phyloP scores from a whole-genome alignment of 1,140 invertebrate species.

The Druon quercuslanigerum region DNA sequence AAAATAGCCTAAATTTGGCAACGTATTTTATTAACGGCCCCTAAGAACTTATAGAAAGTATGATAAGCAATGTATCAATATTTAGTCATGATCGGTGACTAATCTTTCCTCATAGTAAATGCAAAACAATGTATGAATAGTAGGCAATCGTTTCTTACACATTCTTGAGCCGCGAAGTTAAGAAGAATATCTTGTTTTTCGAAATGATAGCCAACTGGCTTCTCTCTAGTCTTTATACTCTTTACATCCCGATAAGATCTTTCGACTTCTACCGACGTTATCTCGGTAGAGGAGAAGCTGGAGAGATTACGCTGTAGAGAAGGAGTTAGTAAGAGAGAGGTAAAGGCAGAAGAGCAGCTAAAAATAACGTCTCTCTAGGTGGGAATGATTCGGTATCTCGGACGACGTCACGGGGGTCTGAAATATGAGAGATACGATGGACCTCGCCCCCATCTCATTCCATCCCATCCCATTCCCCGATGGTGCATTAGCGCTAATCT shows the following conservation, averaged over 20 bases:
- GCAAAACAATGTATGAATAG: background rate
- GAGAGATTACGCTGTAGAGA: slow-evolving; percentile 19
- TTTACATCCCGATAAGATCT: slow-evolving; percentile 29
- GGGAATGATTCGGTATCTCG: slow-evolving; percentile 75
- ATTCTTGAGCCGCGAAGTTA: slow-evolving; percentile 16
- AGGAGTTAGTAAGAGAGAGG: slow-evolving; percentile 34
- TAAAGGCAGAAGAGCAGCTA: slow-evolving; percentile 54
- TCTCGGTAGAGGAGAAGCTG: slow-evolving; percentile 24
- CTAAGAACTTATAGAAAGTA: too few relatives aligned
- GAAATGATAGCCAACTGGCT: slow-evolving; percentile 27
- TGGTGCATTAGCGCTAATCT: slow-evolving; percentile 77
- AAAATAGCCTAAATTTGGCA: too few relatives aligned
- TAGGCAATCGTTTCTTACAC: background rate
- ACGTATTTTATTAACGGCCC: too few relatives aligned
- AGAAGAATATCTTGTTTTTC: slow-evolving; percentile 28
- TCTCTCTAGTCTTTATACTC: slow-evolving; percentile 30
- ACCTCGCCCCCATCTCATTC: slow-evolving; percentile 61
- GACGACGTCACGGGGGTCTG: slow-evolving; percentile 72
- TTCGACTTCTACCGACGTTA: slow-evolving; percentile 26
- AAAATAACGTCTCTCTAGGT: slow-evolving; percentile 71
- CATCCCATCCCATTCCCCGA: slow-evolving; percentile 67
- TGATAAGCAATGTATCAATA: too few relatives aligned
- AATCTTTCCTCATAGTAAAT: background rate
- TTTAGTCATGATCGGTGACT: background rate
- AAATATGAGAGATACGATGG: slow-evolving; percentile 76